phyloP scores from a whole-genome alignment of 2,888 invertebrate species.

The Cantharis rufa region DNA sequence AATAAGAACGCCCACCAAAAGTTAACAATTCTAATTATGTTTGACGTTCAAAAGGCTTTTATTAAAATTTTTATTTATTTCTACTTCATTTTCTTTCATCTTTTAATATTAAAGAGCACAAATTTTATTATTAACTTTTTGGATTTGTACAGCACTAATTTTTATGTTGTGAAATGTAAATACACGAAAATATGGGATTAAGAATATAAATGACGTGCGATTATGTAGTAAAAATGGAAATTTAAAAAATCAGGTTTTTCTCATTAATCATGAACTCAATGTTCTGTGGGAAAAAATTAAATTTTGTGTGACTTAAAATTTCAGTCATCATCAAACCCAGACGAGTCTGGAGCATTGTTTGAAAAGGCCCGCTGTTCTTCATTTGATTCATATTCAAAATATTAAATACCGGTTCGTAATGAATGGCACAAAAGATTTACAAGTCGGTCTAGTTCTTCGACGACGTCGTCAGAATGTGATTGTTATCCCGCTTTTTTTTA shows the following conservation, averaged over 20 bases:
- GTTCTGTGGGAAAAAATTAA: slow-evolving; percentile 28
- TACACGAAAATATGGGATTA: not conserved
- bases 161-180: not conserved
- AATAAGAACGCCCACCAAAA: not conserved
- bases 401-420: slow-evolving; percentile 38
- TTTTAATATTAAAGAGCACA: not conserved
- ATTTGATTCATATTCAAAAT: slow-evolving; percentile 36
- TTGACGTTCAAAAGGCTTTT: not conserved
- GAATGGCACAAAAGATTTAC: slow-evolving; percentile 35
- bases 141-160: not conserved
- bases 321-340: slow-evolving; percentile 21
- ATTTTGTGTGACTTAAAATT: slow-evolving; percentile 17
- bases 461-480: slow-evolving; percentile 30
- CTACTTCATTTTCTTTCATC: not conserved
- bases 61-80: not conserved
- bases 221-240: not conserved
- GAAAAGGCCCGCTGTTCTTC: slow-evolving; percentile 27
- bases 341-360: slow-evolving; percentile 30
- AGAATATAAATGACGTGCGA: not conserved
- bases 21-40: not conserved
- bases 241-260: slow-evolving; percentile 18
- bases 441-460: slow-evolving; percentile 33
- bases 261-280: slow-evolving; percentile 21
- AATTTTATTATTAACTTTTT: not conserved
- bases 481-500: slow-evolving; percentile 3